Conservation (phyloP, 2,113 vertebrate genomes). For the Equus przewalskii region DNA sequence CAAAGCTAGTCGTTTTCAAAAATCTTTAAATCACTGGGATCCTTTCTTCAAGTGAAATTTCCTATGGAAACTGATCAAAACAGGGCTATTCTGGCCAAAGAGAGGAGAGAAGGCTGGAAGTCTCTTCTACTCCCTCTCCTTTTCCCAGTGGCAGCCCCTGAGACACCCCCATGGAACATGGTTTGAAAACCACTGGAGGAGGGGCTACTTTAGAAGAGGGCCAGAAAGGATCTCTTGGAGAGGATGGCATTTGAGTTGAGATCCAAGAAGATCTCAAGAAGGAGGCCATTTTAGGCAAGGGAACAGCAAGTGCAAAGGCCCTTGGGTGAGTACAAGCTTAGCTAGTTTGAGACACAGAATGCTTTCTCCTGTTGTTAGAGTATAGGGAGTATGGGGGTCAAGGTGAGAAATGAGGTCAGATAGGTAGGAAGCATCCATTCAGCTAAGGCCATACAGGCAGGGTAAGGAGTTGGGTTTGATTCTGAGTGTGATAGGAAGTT, state of each 20-base stretch:
- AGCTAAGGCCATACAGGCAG: neutral
- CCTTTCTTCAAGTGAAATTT: neutral
- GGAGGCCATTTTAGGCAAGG: neutral
- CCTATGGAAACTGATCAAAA: neutral
- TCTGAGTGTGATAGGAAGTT: neutral
- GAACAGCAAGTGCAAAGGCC: neutral
- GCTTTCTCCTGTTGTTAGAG: neutral
- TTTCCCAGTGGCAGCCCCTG: neutral
- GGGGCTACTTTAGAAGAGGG: neutral
- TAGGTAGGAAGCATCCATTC: neutral
- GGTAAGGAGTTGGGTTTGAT: neutral
- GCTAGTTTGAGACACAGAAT: neutral
- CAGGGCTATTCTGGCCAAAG: neutral
- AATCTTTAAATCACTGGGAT: neutral
- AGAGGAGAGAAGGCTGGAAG: neutral
- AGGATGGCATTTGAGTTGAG: neutral
- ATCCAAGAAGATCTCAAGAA: neutral
- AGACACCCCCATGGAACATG: neutral
- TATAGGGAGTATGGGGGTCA: neutral
- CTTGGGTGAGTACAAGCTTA: neutral
- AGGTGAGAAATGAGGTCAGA: neutral
- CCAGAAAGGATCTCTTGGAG: neutral
- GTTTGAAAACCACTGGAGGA: neutral
- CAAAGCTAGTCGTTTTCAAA: neutral
- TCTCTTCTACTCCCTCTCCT: neutral